phyloP scores from a whole-genome alignment of 2,888 invertebrate species.

The Napeogenes sylphis region DNA sequence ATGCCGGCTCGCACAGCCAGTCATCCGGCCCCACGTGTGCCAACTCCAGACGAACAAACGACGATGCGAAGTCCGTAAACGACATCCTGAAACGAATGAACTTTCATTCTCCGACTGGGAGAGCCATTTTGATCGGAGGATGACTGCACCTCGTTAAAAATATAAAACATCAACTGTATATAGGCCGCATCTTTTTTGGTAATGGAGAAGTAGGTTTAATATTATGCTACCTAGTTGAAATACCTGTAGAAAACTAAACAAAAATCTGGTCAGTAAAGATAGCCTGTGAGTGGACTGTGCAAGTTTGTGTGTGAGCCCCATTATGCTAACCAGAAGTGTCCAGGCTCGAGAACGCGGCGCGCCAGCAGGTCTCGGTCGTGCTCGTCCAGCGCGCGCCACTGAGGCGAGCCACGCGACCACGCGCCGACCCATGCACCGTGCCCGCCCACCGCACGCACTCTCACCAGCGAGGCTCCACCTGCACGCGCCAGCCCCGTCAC shows the following conservation, averaged over 20 bases:
- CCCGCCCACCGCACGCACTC: slow-evolving; percentile 83
- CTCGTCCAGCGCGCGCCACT: slow-evolving; percentile 82
- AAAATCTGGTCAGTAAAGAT: no score
- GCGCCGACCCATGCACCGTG: slow-evolving; percentile 84
- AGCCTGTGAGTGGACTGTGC: no score
- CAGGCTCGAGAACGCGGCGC: slow-evolving; percentile 58
- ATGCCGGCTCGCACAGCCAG: slow-evolving; percentile 82
- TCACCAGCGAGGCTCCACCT: slow-evolving; percentile 68
- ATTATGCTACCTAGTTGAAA: no score
- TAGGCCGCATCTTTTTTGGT: no score
- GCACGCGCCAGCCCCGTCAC: slow-evolving; percentile 85
- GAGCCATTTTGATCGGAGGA: neutral
- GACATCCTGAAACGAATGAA: slow-evolving; percentile 77
- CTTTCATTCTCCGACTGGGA: neutral
- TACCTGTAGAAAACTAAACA: no score
- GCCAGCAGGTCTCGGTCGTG: slow-evolving; percentile 80
- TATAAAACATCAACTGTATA: no score
- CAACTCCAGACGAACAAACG: slow-evolving; percentile 82
- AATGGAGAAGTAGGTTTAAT: no score
- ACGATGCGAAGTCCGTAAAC: slow-evolving; percentile 81
- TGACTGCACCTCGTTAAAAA: no score
- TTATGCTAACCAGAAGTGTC: slow-evolving; percentile 43
- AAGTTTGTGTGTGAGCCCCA: neutral
- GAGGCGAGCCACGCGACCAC: slow-evolving; percentile 83
- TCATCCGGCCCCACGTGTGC: slow-evolving; percentile 88